Base-by-base conservation (phyloP, 2,113 vertebrate genomes). In the Sebastes fasciatus region DNA sequence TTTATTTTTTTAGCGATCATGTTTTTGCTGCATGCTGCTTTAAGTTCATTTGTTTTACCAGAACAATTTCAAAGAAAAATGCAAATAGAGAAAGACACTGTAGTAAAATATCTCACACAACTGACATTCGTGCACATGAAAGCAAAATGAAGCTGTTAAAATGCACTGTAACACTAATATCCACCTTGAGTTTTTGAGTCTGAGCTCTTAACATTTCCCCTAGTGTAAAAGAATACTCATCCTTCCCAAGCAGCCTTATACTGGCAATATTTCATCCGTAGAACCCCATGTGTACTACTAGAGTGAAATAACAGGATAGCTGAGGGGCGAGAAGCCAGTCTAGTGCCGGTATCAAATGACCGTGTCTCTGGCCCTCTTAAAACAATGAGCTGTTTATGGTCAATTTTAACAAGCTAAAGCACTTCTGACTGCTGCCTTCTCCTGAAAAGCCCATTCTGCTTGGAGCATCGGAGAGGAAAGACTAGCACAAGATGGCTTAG, bases 381-480 rank as follows among this genome's bases (percentile, higher is more conserved):
- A 94, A 91, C 92, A 94, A 93, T 92, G 87, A 92, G 86, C 90
- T 93, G 91, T 94, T 95, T 95, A 94, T 92, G 90, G 93, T 91
- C 91, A 93, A 87, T 92, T 92, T 90, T 83, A 88, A 89, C 88
- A 88, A 87, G 79, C 85, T 78, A 76, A 91, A 90, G 88, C 75
- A 83, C 66, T 83, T 89, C 83, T 84, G 85, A 88, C 87, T 91
- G 80, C 82, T 79, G 84, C 70, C 57, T 83, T 88, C 74, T 76
- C 77, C 62, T 84, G 46, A 76, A 91, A 89, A 79, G 34, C 66
- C 23, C 64, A 55, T 43, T 80, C 64, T 71, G 76, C 82, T 87
- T 2, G 16, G 60, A 88, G 81, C 60, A 45, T 62, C 19, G 2
- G 51, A 83, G 72, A 74, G 62, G 43, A 83, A 73, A 65, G 51